Evolutionary conservation across 1,140 invertebrate species (phyloP), one percentile per base, ranked within the genome.

Genomic region (Drosophila setifemur): DNA sequence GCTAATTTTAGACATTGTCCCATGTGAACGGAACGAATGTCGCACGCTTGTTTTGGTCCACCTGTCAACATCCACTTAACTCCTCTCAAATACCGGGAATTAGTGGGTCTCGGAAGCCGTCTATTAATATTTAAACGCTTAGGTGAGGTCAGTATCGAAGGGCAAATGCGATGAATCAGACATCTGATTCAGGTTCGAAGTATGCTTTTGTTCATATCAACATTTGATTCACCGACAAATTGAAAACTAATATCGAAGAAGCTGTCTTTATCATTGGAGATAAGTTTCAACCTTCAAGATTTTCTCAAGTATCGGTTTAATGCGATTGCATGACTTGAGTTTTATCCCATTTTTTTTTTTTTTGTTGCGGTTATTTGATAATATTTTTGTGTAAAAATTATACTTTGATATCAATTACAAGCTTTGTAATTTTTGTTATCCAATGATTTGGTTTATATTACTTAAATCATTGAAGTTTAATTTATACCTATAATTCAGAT

Each of bases 1-100:
- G 63, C 63, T 83, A 77, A 85, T 85, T 85, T 85, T 66, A 66
- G 54, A 73, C 19, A 83, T 78, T 83, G 69, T 85, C 57, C 81
- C 77, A 82, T 76, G 45, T 29, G 19, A 57, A 75, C 45, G 45
- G n/a, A 66, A 63, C 29, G 37, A 44, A 53, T 37, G 33, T 45
- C 26, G 67, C 73, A 63, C 43, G 19, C 25, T 43, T 49, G 19
- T 53, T 26, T 52, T 47, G 48, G 43, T 49, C 43, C 57, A 49
- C 40, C 31, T 68, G 25, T 49, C 42, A 29, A 49, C 58, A 66
- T 35, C 33, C 61, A 31, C 42, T 66, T 64, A 8, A 19, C 29
- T 67, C 23, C 29, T 4, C 26, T 12, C 16, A 73, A 75, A 72
- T 44, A 39, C 60, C 40, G 28, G 37, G 29, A 47, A 72, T 48